Conservation (phyloP, 2,888 invertebrate species). For the Pogonocherus hispidulus region DNA sequence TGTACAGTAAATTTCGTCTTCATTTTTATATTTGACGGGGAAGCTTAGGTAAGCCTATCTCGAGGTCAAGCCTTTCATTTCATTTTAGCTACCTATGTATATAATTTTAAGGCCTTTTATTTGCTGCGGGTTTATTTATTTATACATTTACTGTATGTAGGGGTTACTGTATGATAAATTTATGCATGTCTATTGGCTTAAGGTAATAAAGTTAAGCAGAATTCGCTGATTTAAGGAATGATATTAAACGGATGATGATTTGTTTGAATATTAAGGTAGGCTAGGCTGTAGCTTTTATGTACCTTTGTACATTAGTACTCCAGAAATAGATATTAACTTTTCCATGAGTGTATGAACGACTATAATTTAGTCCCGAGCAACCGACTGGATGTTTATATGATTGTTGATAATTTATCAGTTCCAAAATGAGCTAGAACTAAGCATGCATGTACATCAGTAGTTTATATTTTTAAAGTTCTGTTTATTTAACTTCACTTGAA, state of each 20-base stretch:
- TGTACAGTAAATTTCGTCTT: slow-evolving; percentile 54
- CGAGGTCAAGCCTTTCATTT: slow-evolving; percentile 45
- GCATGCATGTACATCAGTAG: too few relatives aligned
- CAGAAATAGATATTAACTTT: too few relatives aligned
- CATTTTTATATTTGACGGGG: slow-evolving; percentile 53
- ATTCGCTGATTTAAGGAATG: not conserved
- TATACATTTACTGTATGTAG: not conserved
- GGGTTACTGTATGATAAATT: not conserved
- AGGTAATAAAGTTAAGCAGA: not conserved
- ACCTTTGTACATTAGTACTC: too few relatives aligned
- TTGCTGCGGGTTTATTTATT: slow-evolving; percentile 17
- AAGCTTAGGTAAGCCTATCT: slow-evolving; percentile 48
- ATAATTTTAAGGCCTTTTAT: slow-evolving; percentile 18
- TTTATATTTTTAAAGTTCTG: too few relatives aligned
- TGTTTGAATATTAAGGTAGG: too few relatives aligned
- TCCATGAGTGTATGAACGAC: too few relatives aligned
- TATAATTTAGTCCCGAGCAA: too few relatives aligned
- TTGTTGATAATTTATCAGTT: too few relatives aligned
- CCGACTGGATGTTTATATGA: too few relatives aligned
- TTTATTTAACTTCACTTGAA: too few relatives aligned
- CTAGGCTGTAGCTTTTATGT: too few relatives aligned
- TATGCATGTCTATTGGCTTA: not conserved
- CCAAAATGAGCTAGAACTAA: too few relatives aligned
- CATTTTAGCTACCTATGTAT: slow-evolving; percentile 33
- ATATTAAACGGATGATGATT: not conserved